Conservation (phyloP, 2,113 vertebrate genomes). For the Petromus typicus region DNA sequence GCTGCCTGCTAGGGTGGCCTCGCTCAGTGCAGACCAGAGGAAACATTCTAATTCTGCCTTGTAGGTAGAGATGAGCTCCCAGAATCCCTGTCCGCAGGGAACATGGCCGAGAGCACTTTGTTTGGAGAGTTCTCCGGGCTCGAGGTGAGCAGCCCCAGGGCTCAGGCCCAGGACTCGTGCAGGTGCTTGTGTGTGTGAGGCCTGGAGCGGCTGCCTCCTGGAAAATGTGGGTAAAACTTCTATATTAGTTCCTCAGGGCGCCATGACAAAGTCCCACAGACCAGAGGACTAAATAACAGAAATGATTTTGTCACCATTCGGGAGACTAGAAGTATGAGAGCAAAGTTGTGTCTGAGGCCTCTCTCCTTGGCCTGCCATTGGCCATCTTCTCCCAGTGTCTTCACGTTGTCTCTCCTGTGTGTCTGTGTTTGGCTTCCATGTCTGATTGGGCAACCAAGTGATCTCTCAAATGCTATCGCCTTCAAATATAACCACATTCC, state of each 20-base stretch:
- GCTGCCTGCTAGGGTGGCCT: neutral
- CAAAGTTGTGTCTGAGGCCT: neutral
- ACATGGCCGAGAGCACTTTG: rapidly evolving
- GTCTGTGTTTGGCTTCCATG: neutral
- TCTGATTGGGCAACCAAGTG: neutral
- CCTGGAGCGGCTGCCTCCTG: neutral
- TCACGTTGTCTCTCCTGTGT: neutral
- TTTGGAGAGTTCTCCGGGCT: neutral
- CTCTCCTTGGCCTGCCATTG: neutral
- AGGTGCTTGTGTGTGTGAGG: neutral
- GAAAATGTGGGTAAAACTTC: neutral
- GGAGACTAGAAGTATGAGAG: neutral
- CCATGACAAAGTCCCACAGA: rapidly evolving
- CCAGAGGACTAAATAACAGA: neutral
- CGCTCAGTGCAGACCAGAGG: neutral
- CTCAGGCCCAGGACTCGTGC: neutral
- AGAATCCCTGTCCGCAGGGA: neutral
- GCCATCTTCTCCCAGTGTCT: rapidly evolving
- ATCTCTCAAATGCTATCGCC: neutral
- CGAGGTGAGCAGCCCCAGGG: constrained; percentile 21
- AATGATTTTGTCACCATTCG: neutral
- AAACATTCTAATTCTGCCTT: neutral
- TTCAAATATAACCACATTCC: neutral
- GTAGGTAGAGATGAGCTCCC: neutral
- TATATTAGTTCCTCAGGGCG: neutral